Conservation (phyloP, 2,888 invertebrate species). For the Volucella zonaria region DNA sequence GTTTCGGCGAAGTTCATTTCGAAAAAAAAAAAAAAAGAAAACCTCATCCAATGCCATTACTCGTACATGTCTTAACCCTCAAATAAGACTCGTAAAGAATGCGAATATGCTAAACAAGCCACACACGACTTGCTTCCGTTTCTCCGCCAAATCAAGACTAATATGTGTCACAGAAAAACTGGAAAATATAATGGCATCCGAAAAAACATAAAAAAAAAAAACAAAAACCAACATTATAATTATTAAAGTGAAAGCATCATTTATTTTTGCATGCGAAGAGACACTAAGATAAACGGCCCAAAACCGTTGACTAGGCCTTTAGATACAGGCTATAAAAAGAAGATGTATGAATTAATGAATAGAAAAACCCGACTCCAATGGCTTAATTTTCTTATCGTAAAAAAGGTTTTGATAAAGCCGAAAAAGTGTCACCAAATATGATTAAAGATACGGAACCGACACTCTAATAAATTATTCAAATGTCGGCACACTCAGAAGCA, state of each 20-base stretch:
- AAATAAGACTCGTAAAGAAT: constrained; percentile 15
- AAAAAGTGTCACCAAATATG: constrained; percentile 13
- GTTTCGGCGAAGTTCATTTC: not conserved
- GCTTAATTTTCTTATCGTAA: constrained; percentile 36
- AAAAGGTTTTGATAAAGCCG: not conserved
- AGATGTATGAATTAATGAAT: constrained; percentile 13
- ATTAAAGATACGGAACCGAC: not conserved
- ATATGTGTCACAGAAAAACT: constrained; percentile 49
- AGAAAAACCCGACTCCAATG: constrained; percentile 9
- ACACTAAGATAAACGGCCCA: constrained; percentile 3
- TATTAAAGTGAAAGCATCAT: constrained; percentile 65
- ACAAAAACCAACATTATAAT: constrained; percentile 25
- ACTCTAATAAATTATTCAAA: constrained; percentile 4
- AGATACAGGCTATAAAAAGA: constrained; percentile 2
- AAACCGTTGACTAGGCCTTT: constrained; percentile 10
- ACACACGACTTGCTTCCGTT: constrained; percentile 44
- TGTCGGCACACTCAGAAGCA: not conserved
- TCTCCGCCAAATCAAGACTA: constrained; percentile 36
- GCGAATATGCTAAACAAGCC: constrained; percentile 29
- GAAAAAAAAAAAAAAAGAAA: constrained; percentile 3
- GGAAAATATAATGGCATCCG: not conserved
- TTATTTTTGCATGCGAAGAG: constrained; percentile 26
- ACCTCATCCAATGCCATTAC: not conserved
- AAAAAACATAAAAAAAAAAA: constrained; percentile 20
- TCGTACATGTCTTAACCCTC: constrained; percentile 2